Evolutionary conservation across 2,797 vertebrate genomes (phyloP).

Genomic region (Neostethus bicornis): DNA sequence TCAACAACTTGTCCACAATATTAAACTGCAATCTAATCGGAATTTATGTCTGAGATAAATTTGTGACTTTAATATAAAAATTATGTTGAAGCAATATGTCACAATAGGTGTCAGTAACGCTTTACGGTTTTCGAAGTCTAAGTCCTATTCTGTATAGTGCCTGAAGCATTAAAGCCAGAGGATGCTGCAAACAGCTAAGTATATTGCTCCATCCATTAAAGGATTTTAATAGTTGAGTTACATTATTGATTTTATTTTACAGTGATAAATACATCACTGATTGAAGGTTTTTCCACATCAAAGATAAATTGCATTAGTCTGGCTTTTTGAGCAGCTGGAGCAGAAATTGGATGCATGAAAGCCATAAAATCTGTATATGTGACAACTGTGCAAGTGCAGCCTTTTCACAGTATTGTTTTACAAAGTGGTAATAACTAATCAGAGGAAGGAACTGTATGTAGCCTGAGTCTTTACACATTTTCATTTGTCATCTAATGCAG

Average conservation of each 20-base stretch:
- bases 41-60: constrained; percentile 27
- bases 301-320: constrained; percentile 75
- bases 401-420: constrained; percentile 60
- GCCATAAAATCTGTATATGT: constrained; percentile 68
- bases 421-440: constrained; percentile 61
- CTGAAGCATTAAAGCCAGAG: constrained; percentile 69
- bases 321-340: constrained; percentile 58
- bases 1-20: neutral
- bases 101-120: constrained; percentile 67
- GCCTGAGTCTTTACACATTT: constrained; percentile 21
- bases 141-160: constrained; percentile 57
- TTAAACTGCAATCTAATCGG: constrained; percentile 13
- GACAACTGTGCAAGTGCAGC: constrained; percentile 48
- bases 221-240: constrained; percentile 83
- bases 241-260: constrained; percentile 85
- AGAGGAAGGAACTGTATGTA: constrained; percentile 36
- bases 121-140: constrained; percentile 66
- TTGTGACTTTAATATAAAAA: constrained; percentile 28
- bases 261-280: constrained; percentile 84
- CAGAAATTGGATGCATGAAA: constrained; percentile 53
- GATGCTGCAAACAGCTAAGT: constrained; percentile 81
- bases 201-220: constrained; percentile 84
- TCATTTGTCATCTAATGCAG: constrained; percentile 11
- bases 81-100: constrained; percentile 49
- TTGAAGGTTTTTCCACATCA: constrained; percentile 77